A percentile compares a stretch with the other conserved stretches of the same genome.
Conservation (phyloP, 2,113 vertebrate species). For the Myotis davidii region DNA sequence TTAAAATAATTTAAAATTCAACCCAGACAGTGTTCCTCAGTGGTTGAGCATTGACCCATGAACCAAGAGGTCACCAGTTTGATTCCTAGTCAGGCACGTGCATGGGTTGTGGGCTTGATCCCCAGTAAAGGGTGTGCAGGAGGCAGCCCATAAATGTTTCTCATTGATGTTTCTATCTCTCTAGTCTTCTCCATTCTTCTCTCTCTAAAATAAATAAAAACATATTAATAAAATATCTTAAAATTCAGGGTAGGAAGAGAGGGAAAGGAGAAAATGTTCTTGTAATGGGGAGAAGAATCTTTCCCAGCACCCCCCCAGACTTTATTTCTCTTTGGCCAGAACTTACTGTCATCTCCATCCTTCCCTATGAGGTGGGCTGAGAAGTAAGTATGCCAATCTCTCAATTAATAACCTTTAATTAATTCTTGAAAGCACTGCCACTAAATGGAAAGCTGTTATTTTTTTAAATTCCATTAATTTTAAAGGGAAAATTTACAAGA, state of each 20-base stretch:
- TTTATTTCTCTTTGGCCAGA: slow-evolving; percentile 37
- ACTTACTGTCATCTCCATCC: not conserved
- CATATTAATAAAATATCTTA: not conserved
- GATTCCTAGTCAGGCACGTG: too few species aligned
- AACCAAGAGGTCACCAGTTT: too few species aligned
- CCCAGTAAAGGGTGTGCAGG: too few species aligned
- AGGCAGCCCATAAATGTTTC: too few species aligned
- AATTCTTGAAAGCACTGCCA: slow-evolving; percentile 3
- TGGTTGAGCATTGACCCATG: too few species aligned
- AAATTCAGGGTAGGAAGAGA: not conserved
- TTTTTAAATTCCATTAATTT: slow-evolving; percentile 23
- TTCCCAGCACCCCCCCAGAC: not conserved
- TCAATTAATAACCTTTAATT: not conserved
- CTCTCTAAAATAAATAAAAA: too few species aligned
- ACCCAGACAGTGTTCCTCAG: too few species aligned
- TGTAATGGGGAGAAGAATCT: not conserved
- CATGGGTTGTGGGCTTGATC: too few species aligned
- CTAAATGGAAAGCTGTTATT: not conserved
- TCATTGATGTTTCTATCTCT: too few species aligned
- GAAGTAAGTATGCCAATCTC: not conserved
- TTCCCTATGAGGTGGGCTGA: not conserved
- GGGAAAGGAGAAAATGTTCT: not conserved
- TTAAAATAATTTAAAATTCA: slow-evolving; percentile 22
- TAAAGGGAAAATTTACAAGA: not conserved
- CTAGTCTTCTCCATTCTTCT: too few species aligned